Percentiles rank a stretch among this genome's conserved stretches.
Conservation (phyloP, 1,140 invertebrate genomes). For the Mactra quadrangularis region DNA sequence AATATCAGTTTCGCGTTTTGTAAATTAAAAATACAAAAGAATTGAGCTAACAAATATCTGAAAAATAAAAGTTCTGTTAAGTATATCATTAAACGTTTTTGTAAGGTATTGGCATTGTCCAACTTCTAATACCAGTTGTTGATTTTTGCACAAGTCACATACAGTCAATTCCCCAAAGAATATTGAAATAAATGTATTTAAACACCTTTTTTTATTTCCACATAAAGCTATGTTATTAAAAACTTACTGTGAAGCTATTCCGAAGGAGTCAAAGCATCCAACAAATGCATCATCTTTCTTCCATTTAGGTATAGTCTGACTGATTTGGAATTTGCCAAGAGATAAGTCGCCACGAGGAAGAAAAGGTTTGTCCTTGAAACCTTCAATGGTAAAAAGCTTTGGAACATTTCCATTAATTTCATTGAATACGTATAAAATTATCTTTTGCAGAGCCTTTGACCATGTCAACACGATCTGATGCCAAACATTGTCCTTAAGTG, state of each 20-base stretch:
- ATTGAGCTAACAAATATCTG: too few species aligned
- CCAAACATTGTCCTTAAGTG: conserved; percentile 52
- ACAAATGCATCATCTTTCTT: conserved; percentile 50
- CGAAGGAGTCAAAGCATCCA: conserved; percentile 53
- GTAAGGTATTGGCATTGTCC: too few species aligned
- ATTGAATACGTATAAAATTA: conserved; percentile 21
- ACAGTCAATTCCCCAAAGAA: too few species aligned
- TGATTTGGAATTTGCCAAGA: conserved; percentile 57
- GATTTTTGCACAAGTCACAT: too few species aligned
- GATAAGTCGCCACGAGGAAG: conserved; percentile 30
- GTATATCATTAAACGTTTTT: too few species aligned
- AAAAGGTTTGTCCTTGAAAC: conserved; percentile 20
- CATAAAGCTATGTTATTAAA: too few species aligned
- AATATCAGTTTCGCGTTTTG: too few species aligned
- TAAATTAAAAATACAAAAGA: too few species aligned
- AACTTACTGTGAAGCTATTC: conserved; percentile 44
- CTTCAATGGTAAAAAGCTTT: conserved; percentile 14
- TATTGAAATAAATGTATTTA: too few species aligned
- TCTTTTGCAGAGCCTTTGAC: conserved; percentile 9
- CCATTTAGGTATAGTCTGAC: conserved; percentile 37
- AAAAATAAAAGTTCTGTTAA: too few species aligned
- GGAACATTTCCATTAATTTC: conserved; percentile 23
- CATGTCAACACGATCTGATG: conserved; percentile 44
- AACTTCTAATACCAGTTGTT: too few species aligned
- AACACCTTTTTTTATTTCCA: too few species aligned